Conservation (phyloP, 2,888 invertebrate genomes). For the Macroteleia sp. region DNA sequence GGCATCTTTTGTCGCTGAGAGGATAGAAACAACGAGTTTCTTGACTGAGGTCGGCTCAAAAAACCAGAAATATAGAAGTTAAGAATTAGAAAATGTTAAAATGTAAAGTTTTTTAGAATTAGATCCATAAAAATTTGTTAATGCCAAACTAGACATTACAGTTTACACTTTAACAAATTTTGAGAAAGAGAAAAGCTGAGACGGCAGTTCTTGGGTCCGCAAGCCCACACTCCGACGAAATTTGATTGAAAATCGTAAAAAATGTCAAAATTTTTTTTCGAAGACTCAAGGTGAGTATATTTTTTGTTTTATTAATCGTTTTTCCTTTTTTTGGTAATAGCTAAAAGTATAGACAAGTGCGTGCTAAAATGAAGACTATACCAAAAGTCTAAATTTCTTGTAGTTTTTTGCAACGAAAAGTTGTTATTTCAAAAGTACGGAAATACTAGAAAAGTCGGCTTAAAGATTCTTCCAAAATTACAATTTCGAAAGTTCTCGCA, state of each 20-base stretch:
- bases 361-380: constrained; percentile 40
- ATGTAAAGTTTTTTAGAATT: constrained; percentile 51
- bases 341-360: constrained; percentile 47
- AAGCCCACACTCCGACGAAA: constrained; percentile 7
- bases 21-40: constrained; percentile 52
- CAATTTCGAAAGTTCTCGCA: constrained; percentile 60
- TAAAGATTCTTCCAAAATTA: constrained; percentile 61
- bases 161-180: constrained; percentile 12
- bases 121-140: constrained; percentile 8
- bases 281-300: constrained; percentile 37
- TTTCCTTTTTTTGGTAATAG: constrained; percentile 25
- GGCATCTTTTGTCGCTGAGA: constrained; percentile 64
- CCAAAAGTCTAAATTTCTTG: constrained; percentile 28
- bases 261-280: constrained; percentile 57
- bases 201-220: constrained; percentile 1
- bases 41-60: constrained; percentile 14
- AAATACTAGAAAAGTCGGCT: constrained; percentile 60
- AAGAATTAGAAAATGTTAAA: constrained; percentile 41
- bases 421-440: constrained; percentile 49
- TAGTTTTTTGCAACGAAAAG: constrained; percentile 47
- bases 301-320: not conserved
- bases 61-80: constrained; percentile 17
- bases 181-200: constrained; percentile 12
- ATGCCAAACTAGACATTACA: not conserved
- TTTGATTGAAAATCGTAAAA: constrained; percentile 60